Evolutionary conservation across 2,113 vertebrate genomes (phyloP), one percentile per base, ranked within the genome.

Genomic region (Tricholaema leucomelas): DNA sequence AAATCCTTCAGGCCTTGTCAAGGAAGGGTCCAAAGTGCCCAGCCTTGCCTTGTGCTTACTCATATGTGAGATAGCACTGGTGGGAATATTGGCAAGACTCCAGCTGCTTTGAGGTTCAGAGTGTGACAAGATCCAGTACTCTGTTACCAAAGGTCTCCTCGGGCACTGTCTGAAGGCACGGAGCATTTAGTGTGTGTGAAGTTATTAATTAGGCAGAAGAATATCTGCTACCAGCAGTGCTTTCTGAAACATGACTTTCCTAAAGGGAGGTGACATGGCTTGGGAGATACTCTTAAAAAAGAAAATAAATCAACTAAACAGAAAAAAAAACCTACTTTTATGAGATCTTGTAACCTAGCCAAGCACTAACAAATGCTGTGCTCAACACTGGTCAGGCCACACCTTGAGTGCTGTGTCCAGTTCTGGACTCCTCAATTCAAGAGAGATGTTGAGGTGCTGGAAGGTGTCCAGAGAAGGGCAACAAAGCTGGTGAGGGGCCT

Each of bases 151-250:
- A 61, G n/a, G 27, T 71, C 13, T 83, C 38, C 19, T 58, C 1
- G 0, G 17, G 74, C 2, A 0, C 9, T 13, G 28, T 66, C 58
- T 71, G 76, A 28, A 7, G 2, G 6, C 1, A 0, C 42, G 67
- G 44, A 76, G n/a, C 10, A n/a, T 90, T 69, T 60, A 61, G 31
- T 44, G 38, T 4, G 3, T 77, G 50, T 72, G 60, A 61, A 30
- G 30, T 71, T 81, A 46, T 59, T 89, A 36, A 50, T 71, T 50
- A 67, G 61, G 17, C 35, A 76, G 55, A 65, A 44, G 54, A 76
- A 3, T 65, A 19, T 38, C 2, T 2, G 24, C 35, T 87, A 48
- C 59, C n/a, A 52, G 27, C 54, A 48, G 63, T 75, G 20, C n/a
- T 56, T 89, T 76, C 48, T 61, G 70, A 35, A 75, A 21, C 20